Percentiles rank a stretch among this genome's conserved stretches.
phyloP scores from a whole-genome alignment of 2,797 vertebrate species.

The Spinus olivaceus region DNA sequence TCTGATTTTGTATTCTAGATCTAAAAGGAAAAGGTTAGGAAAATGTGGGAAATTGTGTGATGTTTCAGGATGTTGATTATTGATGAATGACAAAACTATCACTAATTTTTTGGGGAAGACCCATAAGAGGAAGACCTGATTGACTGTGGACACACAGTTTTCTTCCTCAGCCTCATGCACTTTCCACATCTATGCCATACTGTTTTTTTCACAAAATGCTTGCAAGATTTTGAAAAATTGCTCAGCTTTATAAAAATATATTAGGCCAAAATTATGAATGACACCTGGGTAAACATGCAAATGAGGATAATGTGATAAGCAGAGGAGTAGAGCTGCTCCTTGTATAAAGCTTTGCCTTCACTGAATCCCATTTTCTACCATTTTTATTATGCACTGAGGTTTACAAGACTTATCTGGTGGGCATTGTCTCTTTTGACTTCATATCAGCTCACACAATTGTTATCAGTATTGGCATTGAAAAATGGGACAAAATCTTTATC shows the following conservation, averaged over 20 bases:
- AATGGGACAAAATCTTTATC: background rate
- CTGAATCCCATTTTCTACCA: background rate
- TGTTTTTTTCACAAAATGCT: background rate
- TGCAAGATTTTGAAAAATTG: background rate
- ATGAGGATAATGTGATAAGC: background rate
- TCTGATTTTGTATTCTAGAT: background rate
- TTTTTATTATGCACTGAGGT: background rate
- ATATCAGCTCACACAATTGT: background rate
- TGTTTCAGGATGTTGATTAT: background rate
- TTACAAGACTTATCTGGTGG: background rate
- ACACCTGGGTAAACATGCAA: background rate
- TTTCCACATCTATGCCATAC: background rate
- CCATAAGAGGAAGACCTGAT: background rate
- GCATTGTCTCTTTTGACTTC: background rate
- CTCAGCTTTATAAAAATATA: background rate
- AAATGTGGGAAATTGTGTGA: background rate
- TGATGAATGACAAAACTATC: background rate
- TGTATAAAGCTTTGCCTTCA: background rate
- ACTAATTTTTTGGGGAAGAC: background rate
- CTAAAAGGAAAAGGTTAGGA: background rate
- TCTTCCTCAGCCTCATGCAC: accelerated
- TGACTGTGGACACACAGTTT: background rate
- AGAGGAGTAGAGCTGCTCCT: background rate
- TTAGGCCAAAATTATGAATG: background rate
- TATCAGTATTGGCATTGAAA: background rate